Conservation (phyloP, 2,888 invertebrate species). For the Caenorhabditis sulstoni region DNA sequence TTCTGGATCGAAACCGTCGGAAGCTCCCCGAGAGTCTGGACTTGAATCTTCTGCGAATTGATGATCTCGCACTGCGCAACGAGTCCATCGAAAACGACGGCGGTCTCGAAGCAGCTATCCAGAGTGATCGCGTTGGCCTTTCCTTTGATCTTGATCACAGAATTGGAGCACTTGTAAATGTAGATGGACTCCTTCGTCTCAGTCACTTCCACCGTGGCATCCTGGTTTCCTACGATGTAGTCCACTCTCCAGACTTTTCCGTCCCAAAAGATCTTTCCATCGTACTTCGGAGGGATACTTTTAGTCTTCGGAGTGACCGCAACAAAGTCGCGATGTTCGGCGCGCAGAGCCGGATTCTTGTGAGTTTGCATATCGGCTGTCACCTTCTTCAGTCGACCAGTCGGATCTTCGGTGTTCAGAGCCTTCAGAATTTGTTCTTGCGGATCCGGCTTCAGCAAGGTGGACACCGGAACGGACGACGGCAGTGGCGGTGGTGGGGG, state of each 20-base stretch:
- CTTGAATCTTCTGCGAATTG: slow-evolving; percentile 95
- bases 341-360: slow-evolving; percentile 92
- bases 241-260: slow-evolving; percentile 94
- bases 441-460: too few species aligned
- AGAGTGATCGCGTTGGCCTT: slow-evolving; percentile 96
- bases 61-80: slow-evolving; percentile 96
- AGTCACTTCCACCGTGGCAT: slow-evolving; percentile 89
- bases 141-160: slow-evolving; percentile 85
- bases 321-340: too few species aligned
- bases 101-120: slow-evolving; percentile 96
- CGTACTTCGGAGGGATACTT: background rate
- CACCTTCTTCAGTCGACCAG: slow-evolving; percentile 85
- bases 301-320: background rate
- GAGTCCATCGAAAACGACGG: slow-evolving; percentile 93
- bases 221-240: slow-evolving; percentile 70
- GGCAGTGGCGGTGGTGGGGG: slow-evolving; percentile 54
- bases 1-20: slow-evolving; percentile 98
- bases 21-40: slow-evolving; percentile 91
- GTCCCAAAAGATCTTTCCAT: slow-evolving; percentile 82
- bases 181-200: slow-evolving; percentile 99
- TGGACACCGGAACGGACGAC: slow-evolving; percentile 56
- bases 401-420: slow-evolving; percentile 91
- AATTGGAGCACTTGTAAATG: slow-evolving; percentile 93
- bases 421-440: slow-evolving; percentile 92
- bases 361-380: slow-evolving; percentile 98